Evolutionary conservation across 2,888 invertebrate species (phyloP).

Genomic region (Cephalotes varians): DNA sequence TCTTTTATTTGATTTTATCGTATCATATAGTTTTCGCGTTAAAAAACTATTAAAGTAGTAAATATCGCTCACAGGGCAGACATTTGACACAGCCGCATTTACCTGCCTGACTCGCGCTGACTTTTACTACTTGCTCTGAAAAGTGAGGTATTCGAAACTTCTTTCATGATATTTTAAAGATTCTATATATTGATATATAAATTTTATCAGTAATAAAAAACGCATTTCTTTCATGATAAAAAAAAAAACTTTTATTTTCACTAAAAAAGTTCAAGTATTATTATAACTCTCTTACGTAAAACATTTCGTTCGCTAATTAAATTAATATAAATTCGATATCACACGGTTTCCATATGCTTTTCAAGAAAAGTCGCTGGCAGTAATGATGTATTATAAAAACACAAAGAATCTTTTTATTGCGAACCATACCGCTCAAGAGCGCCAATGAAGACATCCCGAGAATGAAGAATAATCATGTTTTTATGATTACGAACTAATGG

Average conservation of each 20-base stretch:
- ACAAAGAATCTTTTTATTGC: neutral
- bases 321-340: neutral
- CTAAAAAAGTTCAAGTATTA: neutral
- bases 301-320: neutral
- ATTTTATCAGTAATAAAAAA: neutral
- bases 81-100: neutral
- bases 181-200: neutral
- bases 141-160: neutral
- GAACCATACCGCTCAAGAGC: neutral
- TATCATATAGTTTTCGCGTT: neutral
- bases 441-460: neutral
- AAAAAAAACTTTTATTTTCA: neutral
- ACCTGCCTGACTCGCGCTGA: constrained; percentile 12
- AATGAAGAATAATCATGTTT: neutral
- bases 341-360: neutral
- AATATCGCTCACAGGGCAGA: neutral
- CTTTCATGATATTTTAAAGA: neutral
- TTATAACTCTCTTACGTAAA: neutral
- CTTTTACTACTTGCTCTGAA: constrained; percentile 10
- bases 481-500: neutral
- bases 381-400: constrained; percentile 7
- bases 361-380: neutral
- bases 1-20: neutral
- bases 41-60: constrained; percentile 1
- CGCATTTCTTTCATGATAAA: neutral